Percentiles rank a stretch among this genome's conserved stretches.
These are phyloP conservation scores for Patella caerulea DNA, from an alignment of 2,888 invertebrate genomes.

Conservation along the genomic window DNA sequence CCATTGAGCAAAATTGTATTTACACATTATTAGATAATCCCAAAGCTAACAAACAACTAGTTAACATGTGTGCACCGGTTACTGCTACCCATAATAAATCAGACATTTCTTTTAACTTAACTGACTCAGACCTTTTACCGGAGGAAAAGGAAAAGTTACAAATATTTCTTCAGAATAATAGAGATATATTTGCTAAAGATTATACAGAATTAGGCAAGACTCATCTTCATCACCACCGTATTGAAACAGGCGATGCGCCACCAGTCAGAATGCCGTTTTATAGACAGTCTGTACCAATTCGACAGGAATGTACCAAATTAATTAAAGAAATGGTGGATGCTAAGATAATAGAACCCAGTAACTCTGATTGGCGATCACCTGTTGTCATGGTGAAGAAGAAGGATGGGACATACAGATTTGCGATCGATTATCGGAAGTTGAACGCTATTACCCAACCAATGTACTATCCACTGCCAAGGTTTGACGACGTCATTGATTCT, in stretches of 20 bases:
- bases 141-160: conserved; percentile 1
- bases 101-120: conserved; percentile 21
- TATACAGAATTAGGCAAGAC: conserved; percentile 34
- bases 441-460: conserved; percentile 37
- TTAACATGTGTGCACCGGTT: no score
- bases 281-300: conserved; percentile 26
- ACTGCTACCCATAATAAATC: not conserved
- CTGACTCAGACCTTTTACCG: conserved; percentile 11
- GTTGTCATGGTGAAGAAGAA: conserved; percentile 39
- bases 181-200: conserved; percentile 27
- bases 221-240: conserved; percentile 32
- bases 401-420: conserved; percentile 37
- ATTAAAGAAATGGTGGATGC: conserved; percentile 33
- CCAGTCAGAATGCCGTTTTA: conserved; percentile 32
- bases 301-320: conserved; percentile 26
- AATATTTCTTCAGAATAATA: conserved; percentile 1
- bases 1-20: no score
- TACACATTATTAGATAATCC: no score
- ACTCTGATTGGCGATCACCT: conserved; percentile 34
- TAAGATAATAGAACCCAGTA: conserved; percentile 15
- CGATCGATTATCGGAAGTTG: conserved; percentile 35
- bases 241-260: conserved; percentile 36
- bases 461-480: conserved; percentile 33
- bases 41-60: no score
- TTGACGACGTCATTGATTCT: conserved; percentile 35